Evolutionary conservation across 2,113 vertebrate genomes (phyloP).

Genomic region (Daphoenositta chrysoptera): DNA sequence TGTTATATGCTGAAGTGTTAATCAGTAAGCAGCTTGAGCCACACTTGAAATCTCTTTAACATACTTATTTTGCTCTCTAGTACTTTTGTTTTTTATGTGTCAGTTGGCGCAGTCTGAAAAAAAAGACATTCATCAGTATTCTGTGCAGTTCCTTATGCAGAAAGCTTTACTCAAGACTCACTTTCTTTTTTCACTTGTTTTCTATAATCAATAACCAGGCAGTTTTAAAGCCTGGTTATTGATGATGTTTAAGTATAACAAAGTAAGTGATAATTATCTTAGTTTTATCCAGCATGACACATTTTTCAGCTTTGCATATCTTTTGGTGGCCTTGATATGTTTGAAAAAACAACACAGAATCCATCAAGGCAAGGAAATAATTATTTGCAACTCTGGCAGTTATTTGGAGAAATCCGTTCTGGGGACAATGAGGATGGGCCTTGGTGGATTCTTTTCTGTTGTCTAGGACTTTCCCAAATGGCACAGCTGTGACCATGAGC

Average conservation of each 20-base stretch:
- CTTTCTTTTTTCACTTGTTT: conserved; percentile 50
- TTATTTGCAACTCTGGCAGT: background rate
- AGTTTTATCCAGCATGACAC: conserved; percentile 12
- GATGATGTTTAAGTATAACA: conserved; percentile 39
- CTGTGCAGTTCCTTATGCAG: conserved; percentile 28
- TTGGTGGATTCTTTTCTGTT: conserved; percentile 10
- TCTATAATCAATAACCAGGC: conserved; percentile 41
- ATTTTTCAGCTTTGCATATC: conserved; percentile 25
- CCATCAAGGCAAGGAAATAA: background rate
- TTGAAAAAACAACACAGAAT: background rate
- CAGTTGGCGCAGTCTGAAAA: conserved; percentile 65
- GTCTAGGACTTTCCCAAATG: background rate
- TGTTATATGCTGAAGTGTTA: conserved; percentile 66
- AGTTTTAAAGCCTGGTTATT: background rate
- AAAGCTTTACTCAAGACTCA: conserved; percentile 48
- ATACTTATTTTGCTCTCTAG: conserved; percentile 65
- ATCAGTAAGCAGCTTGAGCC: conserved; percentile 74
- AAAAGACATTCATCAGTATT: conserved; percentile 75
- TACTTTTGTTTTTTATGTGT: conserved; percentile 62
- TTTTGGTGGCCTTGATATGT: background rate
- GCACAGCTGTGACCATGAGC: background rate
- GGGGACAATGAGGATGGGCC: background rate
- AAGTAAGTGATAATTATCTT: conserved; percentile 53
- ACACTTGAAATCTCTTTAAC: conserved; percentile 68
- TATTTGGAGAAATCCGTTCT: background rate